Conservation (phyloP, 2,888 invertebrate species). For the Vesta saturnalis region DNA sequence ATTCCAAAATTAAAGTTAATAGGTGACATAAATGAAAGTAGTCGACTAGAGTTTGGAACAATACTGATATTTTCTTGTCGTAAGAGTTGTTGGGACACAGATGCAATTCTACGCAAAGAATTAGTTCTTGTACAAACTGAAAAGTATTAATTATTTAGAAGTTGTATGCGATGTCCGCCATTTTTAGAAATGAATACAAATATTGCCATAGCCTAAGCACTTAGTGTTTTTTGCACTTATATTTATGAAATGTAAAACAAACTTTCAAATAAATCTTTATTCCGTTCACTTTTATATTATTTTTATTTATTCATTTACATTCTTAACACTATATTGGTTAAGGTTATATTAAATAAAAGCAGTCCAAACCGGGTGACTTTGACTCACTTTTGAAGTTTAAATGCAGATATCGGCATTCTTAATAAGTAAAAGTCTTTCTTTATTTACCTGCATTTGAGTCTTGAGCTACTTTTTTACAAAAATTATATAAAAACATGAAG, state of each 20-base stretch:
- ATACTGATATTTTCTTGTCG: conserved; percentile 85
- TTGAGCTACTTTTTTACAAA: too few species aligned
- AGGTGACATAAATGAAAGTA: conserved; percentile 52
- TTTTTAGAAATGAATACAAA: neutral
- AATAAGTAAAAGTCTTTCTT: too few species aligned
- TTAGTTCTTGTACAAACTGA: conserved; percentile 81
- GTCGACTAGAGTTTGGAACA: conserved; percentile 85
- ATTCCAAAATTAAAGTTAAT: conserved; percentile 74
- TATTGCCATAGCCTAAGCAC: neutral
- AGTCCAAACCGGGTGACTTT: too few species aligned
- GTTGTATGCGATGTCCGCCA: neutral
- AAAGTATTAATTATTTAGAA: conserved; percentile 42
- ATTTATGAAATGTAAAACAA: neutral
- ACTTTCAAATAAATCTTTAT: neutral
- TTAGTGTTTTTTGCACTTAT: conserved; percentile 7
- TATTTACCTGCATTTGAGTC: too few species aligned
- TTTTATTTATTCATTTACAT: neutral
- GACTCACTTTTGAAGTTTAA: too few species aligned
- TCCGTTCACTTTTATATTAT: too few species aligned
- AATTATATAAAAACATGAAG: too few species aligned
- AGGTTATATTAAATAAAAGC: too few species aligned
- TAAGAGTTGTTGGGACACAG: conserved; percentile 82
- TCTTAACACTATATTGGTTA: neutral
- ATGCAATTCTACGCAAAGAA: conserved; percentile 75
- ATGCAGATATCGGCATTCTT: too few species aligned